Percentiles rank a stretch among this genome's conserved stretches.
phyloP scores from a whole-genome alignment of 2,113 vertebrate genomes.

The Hucho hucho region DNA sequence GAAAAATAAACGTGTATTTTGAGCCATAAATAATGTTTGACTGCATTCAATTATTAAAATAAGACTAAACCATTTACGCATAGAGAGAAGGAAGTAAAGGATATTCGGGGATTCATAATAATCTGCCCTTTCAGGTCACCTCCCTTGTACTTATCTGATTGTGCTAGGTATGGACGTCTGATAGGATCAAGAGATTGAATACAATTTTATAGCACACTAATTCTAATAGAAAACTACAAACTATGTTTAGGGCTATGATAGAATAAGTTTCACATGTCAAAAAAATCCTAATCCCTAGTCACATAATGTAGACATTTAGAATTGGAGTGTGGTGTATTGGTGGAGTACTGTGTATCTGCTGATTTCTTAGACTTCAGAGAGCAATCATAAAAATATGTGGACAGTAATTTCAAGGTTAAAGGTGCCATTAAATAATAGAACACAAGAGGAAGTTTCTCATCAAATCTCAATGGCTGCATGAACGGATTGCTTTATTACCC shows the following conservation, averaged over 20 bases:
- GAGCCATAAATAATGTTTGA: not conserved
- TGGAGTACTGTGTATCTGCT: not conserved
- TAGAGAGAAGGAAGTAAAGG: not conserved
- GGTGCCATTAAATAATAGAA: not conserved
- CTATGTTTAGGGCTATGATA: not conserved
- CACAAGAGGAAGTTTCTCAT: not conserved
- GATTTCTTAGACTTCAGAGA: no score
- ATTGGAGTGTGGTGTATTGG: no score
- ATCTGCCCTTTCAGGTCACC: not conserved
- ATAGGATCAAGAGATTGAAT: not conserved
- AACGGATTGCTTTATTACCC: no score
- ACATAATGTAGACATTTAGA: not conserved
- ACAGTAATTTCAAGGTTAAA: not conserved
- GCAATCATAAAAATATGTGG: no score
- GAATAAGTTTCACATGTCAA: not conserved
- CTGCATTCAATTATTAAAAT: not conserved
- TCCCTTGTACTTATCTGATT: no score
- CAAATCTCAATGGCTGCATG: no score
- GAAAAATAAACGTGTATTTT: not conserved
- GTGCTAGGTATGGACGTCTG: not conserved
- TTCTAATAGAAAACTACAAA: not conserved
- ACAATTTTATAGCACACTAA: slow-evolving; percentile 5
- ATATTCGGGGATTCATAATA: not conserved
- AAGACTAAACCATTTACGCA: not conserved
- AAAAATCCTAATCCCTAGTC: not conserved